Conservation (phyloP, 2,113 vertebrate species). For the Ceuthmochares aereus region DNA sequence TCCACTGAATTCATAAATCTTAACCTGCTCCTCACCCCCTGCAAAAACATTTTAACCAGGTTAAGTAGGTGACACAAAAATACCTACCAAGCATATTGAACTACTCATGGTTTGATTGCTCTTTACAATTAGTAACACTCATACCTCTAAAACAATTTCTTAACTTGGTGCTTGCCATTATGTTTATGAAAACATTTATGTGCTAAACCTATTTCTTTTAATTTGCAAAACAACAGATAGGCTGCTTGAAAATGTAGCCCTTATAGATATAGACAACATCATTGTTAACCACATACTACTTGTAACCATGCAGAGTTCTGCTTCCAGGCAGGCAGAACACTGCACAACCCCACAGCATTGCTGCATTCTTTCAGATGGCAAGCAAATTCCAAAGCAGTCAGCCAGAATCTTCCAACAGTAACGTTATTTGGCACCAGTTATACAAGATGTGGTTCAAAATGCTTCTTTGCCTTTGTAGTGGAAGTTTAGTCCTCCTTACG, state of each 20-base stretch:
- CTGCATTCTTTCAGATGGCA: not conserved
- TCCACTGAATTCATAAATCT: slow-evolving; percentile 65
- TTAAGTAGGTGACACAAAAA: not conserved
- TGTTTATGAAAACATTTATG: not conserved
- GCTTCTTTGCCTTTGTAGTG: not conserved
- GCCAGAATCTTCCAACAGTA: not conserved
- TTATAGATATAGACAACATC: not conserved
- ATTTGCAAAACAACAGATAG: not conserved
- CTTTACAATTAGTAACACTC: not conserved
- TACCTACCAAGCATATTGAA: rapidly evolving
- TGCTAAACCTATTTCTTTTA: not conserved
- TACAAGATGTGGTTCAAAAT: not conserved
- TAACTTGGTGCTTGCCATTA: not conserved
- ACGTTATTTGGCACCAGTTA: not conserved
- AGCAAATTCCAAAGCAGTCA: not conserved
- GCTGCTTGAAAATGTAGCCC: not conserved
- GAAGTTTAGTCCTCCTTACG: not conserved
- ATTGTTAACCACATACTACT: not conserved
- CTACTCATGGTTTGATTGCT: rapidly evolving
- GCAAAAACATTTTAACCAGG: not conserved
- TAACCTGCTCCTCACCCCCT: slow-evolving; percentile 78
- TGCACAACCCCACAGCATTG: not conserved
- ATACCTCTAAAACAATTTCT: not conserved
- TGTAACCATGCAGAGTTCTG: not conserved
- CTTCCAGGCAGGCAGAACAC: not conserved